phyloP scores from a whole-genome alignment of 1,140 invertebrate species.

The Chlorops oryzae region DNA sequence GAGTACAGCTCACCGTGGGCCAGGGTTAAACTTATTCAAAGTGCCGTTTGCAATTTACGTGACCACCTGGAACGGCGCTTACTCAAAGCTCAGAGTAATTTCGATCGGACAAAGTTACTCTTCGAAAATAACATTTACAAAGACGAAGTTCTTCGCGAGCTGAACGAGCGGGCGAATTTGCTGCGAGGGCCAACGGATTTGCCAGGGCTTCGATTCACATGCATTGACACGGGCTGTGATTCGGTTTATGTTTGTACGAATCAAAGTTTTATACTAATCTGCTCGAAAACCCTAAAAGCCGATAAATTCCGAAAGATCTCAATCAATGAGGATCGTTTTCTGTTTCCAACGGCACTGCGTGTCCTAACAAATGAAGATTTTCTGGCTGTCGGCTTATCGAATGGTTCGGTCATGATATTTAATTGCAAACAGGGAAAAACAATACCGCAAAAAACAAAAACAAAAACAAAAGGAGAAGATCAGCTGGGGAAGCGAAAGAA shows the following conservation, averaged over 20 bases:
- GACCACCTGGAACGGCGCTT: conserved; percentile 28
- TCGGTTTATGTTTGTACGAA: conserved; percentile 42
- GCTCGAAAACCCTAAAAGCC: conserved; percentile 35
- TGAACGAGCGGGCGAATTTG: conserved; percentile 30
- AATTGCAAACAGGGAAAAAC: conserved; percentile 35
- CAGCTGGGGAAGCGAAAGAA: conserved; percentile 5
- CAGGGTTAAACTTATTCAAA: conserved; percentile 39
- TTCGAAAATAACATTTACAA: conserved; percentile 45
- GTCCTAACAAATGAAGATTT: conserved; percentile 36
- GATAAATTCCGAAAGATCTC: conserved; percentile 32
- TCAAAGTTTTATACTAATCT: conserved; percentile 39
- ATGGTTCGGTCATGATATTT: conserved; percentile 42
- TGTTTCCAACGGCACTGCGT: conserved; percentile 36
- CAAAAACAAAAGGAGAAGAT: too few relatives aligned
- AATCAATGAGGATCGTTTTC: conserved; percentile 34
- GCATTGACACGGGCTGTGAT: conserved; percentile 34
- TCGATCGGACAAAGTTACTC: conserved; percentile 36
- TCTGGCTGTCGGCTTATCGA: conserved; percentile 41
- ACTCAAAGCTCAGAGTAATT: conserved; percentile 23
- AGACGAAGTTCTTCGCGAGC: conserved; percentile 34
- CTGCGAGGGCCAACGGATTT: conserved; percentile 14
- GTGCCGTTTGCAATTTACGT: conserved; percentile 31
- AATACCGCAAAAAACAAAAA: conserved; percentile 6
- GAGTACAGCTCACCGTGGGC: conserved; percentile 42
- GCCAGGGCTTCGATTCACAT: conserved; percentile 36